Evolutionary conservation across 2,113 vertebrate species (phyloP), one percentile per base, ranked within the genome.

Genomic region (Cathartes aura): DNA sequence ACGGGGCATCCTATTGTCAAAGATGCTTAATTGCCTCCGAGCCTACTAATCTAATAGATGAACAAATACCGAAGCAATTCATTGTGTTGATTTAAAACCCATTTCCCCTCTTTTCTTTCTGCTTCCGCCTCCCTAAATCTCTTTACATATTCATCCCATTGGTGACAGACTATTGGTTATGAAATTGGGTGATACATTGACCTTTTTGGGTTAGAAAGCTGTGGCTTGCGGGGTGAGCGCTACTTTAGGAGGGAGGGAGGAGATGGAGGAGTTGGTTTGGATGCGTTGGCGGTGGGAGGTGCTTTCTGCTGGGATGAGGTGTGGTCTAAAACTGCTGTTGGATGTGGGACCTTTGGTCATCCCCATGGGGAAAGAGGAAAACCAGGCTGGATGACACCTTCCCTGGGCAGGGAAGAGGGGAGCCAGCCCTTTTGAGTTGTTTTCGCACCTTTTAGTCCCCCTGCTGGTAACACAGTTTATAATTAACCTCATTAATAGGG

Each of bases 401-500:
- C 26, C 22, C 30, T 60, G 53, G 48, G 29, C 10, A 36, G 40
- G 16, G 43, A 53, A 60, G 48, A 89, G 53, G 26, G 53, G 24
- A 87, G 8, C 30, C 42, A 34, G 21, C 48, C 42, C 43, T 87
- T 70, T 43, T 11, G 64, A 91, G 64, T 63, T 85, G 30, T 87
- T 94, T 96, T 79, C 22, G 5, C 89, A 89, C 89, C 60, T 56
- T 81, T 89, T 79, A 67, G 83, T 82, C 68, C 36, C 53, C 70
- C 73, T 87, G 83, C 89, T 95, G 83, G 73, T 47, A 89, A 56
- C 15, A 72, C 29, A 63, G 52, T 59, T 96, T 93, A 84, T 93
- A 95, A 97, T 95, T 95, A 95, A 90, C 83, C 68, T 90, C 26
- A 68, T 92, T 96, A 89, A 90, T 55, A 52, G 3, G 2, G 29